phyloP scores from a whole-genome alignment of 2,888 invertebrate species.

The Dione vanillae region DNA sequence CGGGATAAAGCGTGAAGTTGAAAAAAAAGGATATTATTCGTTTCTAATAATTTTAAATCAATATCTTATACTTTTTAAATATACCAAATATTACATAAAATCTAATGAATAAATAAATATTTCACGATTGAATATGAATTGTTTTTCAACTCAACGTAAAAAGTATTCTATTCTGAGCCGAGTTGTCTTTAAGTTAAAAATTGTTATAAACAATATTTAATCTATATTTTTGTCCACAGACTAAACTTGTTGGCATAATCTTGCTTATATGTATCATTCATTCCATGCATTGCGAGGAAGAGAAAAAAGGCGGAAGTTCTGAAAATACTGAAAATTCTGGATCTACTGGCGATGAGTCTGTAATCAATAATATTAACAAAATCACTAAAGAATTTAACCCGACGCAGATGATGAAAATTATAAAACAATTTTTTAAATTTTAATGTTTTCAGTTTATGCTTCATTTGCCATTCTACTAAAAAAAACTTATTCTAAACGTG shows the following conservation, averaged over 20 bases:
- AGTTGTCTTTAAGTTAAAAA: no score
- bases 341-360: background rate
- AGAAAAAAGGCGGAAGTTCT: background rate
- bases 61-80: no score
- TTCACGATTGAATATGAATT: no score
- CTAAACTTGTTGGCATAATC: conserved; percentile 7
- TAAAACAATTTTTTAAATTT: background rate
- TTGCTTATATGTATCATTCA: conserved; percentile 15
- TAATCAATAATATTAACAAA: background rate
- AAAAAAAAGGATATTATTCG: no score
- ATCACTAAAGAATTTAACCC: background rate
- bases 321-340: background rate
- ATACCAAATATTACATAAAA: no score
- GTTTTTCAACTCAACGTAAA: no score
- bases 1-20: no score
- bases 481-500: background rate
- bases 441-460: background rate
- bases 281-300: background rate
- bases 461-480: background rate
- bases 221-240: background rate
- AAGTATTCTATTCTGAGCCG: no score
- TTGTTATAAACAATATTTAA: no score
- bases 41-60: no score
- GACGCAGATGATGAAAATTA: background rate
- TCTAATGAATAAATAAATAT: no score